Evolutionary conservation across 2,888 invertebrate genomes (phyloP).

Genomic region (Parochlus steinenii): DNA sequence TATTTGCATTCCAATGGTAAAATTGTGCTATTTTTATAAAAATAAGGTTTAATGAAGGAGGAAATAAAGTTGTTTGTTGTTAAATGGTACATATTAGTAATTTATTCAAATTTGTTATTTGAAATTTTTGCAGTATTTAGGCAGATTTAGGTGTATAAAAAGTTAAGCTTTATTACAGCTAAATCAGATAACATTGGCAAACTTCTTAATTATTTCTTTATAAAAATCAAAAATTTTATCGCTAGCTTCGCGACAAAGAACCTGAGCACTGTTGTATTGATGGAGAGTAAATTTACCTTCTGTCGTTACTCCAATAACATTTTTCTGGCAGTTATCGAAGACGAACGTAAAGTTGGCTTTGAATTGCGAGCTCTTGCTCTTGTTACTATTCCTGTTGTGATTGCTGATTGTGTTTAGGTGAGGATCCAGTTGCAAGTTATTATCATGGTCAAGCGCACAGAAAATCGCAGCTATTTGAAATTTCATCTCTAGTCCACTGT

Average conservation of each 20-base stretch:
- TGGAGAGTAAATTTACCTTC: conserved; percentile 49
- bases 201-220: conserved; percentile 42
- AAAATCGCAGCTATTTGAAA: conserved; percentile 63
- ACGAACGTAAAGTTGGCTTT: conserved; percentile 53
- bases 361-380: conserved; percentile 29
- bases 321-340: conserved; percentile 47
- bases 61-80: no score
- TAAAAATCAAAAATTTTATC: conserved; percentile 57
- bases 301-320: conserved; percentile 46
- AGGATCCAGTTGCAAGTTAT: conserved; percentile 48
- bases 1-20: no score
- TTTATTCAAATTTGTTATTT: no score
- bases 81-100: no score
- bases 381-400: conserved; percentile 18
- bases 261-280: conserved; percentile 48
- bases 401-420: conserved; percentile 25
- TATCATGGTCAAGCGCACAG: conserved; percentile 47
- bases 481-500: conserved; percentile 70
- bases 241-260: conserved; percentile 47
- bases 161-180: background rate
- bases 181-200: conserved; percentile 23
- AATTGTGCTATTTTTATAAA: no score
- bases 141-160: no score
- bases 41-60: no score
- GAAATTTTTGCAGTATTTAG: no score